A percentile compares a stretch with the other conserved stretches of the same genome.
phyloP scores from a whole-genome alignment of 2,888 invertebrate genomes.

The Lasioglossum zephyrum region DNA sequence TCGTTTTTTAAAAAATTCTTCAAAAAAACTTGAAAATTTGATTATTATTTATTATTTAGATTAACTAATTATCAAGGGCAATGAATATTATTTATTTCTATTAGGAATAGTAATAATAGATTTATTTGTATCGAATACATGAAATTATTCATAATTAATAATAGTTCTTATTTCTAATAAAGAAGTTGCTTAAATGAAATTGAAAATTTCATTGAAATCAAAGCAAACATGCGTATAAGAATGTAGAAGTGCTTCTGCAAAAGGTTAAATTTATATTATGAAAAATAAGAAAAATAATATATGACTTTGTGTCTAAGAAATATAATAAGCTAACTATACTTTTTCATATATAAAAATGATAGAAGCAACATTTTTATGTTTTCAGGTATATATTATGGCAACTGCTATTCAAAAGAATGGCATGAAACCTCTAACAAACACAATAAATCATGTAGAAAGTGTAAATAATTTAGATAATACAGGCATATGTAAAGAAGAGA shows the following conservation, averaged over 20 bases:
- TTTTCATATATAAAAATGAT: background rate
- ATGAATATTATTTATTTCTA: background rate
- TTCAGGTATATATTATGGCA: slow-evolving; percentile 87
- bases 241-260: background rate
- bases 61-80: background rate
- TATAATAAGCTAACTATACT: background rate
- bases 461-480: slow-evolving; percentile 75
- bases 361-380: slow-evolving; percentile 32
- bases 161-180: background rate
- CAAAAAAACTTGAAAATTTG: background rate
- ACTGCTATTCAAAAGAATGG: slow-evolving; percentile 94
- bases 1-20: background rate
- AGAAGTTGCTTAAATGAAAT: background rate
- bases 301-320: background rate
- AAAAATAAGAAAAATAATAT: background rate
- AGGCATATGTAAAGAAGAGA: slow-evolving; percentile 67
- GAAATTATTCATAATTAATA: background rate
- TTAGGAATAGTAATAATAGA: background rate
- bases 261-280: background rate
- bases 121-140: background rate
- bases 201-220: background rate
- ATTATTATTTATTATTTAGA: background rate
- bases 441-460: slow-evolving; percentile 84
- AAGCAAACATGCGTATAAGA: background rate
- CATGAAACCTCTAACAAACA: slow-evolving; percentile 90